Conservation (phyloP, 92 coral and sea anemone species). For the Diadumene lineata region DNA sequence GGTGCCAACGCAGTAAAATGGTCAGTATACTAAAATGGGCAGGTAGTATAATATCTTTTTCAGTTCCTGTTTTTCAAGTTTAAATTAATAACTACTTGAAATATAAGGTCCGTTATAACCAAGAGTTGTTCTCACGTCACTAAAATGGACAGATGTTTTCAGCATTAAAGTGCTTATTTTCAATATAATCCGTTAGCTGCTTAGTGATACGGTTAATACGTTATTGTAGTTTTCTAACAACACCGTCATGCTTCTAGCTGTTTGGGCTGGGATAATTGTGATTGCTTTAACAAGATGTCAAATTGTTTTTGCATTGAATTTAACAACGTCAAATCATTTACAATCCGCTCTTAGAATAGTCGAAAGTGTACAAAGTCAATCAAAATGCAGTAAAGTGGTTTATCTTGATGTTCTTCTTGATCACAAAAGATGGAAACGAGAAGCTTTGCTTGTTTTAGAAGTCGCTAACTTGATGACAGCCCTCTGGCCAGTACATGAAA, state of each 20-base stretch:
- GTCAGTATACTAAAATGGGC: too few species aligned
- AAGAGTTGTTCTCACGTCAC: not conserved
- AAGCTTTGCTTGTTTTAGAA: constrained; percentile 55
- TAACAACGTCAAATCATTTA: constrained; percentile 14
- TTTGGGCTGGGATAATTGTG: too few species aligned
- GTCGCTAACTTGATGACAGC: constrained; percentile 77
- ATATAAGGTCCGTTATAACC: not conserved
- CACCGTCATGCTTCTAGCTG: too few species aligned
- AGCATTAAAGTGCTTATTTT: too few species aligned
- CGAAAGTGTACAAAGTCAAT: constrained; percentile 18
- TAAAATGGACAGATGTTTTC: not conserved
- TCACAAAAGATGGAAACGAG: constrained; percentile 60
- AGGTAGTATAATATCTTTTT: too few species aligned
- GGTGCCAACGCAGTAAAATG: too few species aligned
- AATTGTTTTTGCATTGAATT: not conserved
- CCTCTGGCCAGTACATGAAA: constrained; percentile 54
- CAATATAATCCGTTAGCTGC: too few species aligned
- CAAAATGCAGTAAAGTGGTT: constrained; percentile 25
- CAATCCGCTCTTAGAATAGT: constrained; percentile 29
- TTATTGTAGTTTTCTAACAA: too few species aligned
- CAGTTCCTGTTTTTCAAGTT: not conserved
- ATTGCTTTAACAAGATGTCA: not conserved
- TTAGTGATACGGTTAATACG: too few species aligned
- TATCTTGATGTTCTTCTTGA: constrained; percentile 38
- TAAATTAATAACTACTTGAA: not conserved